Conservation (phyloP, 2,797 vertebrate genomes). For the Pangasius krempfi region DNA sequence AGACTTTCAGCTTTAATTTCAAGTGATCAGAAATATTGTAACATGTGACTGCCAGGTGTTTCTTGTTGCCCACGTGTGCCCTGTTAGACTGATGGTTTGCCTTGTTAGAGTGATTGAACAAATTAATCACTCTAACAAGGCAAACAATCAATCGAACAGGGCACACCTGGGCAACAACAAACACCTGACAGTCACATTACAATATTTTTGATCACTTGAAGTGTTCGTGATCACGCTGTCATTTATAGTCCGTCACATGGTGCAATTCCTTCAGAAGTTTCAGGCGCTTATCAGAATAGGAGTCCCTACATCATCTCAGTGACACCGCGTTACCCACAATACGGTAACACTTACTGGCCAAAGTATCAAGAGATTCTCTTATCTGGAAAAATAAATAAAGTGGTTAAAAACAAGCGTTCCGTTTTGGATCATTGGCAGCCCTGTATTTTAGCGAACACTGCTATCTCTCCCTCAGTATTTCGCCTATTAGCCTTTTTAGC, state of each 20-base stretch:
- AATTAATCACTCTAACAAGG: no score
- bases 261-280: background rate
- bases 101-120: no score
- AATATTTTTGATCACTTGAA: background rate
- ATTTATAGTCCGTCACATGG: background rate
- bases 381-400: conserved; percentile 3
- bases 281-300: background rate
- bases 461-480: conserved; percentile 10
- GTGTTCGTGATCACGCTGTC: background rate
- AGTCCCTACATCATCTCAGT: background rate
- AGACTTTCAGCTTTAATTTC: no score
- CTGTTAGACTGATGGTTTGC: no score
- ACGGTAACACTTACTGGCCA: background rate
- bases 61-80: no score
- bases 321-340: background rate
- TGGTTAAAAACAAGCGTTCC: background rate
- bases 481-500: conserved; percentile 33
- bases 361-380: background rate
- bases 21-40: no score
- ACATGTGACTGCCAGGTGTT: no score
- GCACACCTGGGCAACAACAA: background rate
- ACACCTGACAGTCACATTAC: no score
- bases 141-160: background rate
- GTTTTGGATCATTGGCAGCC: background rate
- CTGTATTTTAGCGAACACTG: background rate